Base-by-base conservation (phyloP, 2,888 invertebrate species). In the Lagria hirta region DNA sequence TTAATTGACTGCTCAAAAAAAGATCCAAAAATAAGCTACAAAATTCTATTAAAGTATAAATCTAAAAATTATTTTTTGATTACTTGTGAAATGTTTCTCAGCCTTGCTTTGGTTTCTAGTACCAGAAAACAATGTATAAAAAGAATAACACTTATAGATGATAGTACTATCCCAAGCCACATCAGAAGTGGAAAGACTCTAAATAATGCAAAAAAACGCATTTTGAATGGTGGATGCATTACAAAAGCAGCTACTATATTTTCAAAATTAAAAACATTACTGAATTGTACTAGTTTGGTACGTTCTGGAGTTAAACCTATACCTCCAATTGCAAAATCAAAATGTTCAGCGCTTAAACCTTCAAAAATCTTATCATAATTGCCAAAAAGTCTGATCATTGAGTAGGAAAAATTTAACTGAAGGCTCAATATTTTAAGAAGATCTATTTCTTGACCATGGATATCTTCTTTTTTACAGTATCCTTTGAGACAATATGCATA, bases 311-410 rank as follows among this genome's bases (percentile, higher is more conserved):
- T 29, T 10, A 36, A n/a, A 4, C 27, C 18, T 5, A 36, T 14
- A 8, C 36, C 36, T 8, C 36, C 36, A 18, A 36, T 27, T 7
- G 13, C 36, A 18, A 36, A 27, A 18, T 36, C 27, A n/a, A 20
- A 36, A n/a, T 26, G 11, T 15, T 16, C 23, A 3, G 17, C 7
- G n/a, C 4, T 12, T 1, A 35, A 17, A 5, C 17, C 16, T 10
- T 17, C 3, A 7, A 34, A 6, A 3, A 34, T 1, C 7, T 23
- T 17, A 2, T 13, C 20, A 12, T 18, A 2, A n/a, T 21, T 13
- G 4, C 3, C 5, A 3, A 7, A 3, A 4, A 23, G 6, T n/a
- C 24, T 8, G 5, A 3, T 8, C 8, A 34, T 11, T 14, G n/a
- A 3, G 10, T 6, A 12, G 4, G 22, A 23, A 17, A 34, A 34